These are phyloP conservation scores for Rhinatrema bivittatum DNA, from an alignment of 2,797 vertebrate species.

Conservation along the genomic window DNA sequence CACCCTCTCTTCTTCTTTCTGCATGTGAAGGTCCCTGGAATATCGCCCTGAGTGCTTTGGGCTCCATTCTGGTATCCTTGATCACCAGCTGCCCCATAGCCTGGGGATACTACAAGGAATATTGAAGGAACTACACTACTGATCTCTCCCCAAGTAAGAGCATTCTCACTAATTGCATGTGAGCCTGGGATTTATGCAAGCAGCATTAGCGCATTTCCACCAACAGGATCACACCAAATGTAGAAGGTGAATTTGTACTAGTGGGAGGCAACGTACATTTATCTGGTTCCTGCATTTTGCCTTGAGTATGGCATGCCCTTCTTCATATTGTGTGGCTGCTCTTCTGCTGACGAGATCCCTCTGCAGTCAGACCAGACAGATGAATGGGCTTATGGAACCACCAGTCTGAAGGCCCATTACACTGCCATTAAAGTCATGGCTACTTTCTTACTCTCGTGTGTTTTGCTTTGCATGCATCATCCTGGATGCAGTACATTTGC, in stretches of 20 bases:
- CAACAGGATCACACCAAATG: too few species aligned
- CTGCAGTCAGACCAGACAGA: not conserved
- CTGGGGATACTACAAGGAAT: not conserved
- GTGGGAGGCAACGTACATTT: too few species aligned
- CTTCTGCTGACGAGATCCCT: not conserved
- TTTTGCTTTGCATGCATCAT: slow-evolving; percentile 8
- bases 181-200: too few species aligned
- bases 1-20: not conserved
- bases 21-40: slow-evolving; percentile 12
- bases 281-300: too few species aligned
- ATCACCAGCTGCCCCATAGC: not conserved
- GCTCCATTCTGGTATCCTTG: not conserved
- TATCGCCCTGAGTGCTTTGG: slow-evolving; percentile 11
- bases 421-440: not conserved
- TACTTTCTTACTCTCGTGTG: not conserved
- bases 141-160: too few species aligned
- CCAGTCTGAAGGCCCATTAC: not conserved
- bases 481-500: too few species aligned
- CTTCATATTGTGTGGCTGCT: too few species aligned
- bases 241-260: too few species aligned
- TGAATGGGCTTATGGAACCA: not conserved
- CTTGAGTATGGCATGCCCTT: too few species aligned
- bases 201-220: too few species aligned
- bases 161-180: too few species aligned
- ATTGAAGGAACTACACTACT: too few species aligned